Percentiles rank a stretch among this genome's conserved stretches.
Conservation (phyloP, 2,888 invertebrate species). For the Cheilosia grossa region DNA sequence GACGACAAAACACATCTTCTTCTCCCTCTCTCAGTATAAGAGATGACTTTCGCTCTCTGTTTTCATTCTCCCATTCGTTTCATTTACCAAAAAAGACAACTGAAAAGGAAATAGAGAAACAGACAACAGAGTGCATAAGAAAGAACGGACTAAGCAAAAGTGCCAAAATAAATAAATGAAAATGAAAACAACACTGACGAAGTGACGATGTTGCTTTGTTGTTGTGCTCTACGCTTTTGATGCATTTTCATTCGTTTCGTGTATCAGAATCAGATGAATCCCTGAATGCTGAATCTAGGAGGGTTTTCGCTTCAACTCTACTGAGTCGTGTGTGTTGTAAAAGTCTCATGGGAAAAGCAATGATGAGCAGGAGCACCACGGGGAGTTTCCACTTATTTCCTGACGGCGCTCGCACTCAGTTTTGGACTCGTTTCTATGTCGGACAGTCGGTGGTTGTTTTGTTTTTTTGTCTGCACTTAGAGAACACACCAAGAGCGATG, state of each 20-base stretch:
- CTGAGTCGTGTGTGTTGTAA: neutral
- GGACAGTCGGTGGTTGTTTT: constrained; percentile 28
- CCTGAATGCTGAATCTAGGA: neutral
- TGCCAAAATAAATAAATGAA: constrained; percentile 47
- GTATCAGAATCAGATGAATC: neutral
- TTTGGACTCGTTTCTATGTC: constrained; percentile 29
- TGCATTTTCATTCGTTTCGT: neutral
- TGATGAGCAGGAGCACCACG: constrained; percentile 37
- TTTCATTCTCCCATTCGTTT: constrained; percentile 25
- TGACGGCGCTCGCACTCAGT: constrained; percentile 13
- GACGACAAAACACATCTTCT: neutral
- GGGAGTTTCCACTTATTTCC: constrained; percentile 33
- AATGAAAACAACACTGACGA: constrained; percentile 44
- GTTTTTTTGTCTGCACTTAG: constrained; percentile 41
- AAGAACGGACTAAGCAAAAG: constrained; percentile 8
- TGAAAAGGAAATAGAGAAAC: neutral
- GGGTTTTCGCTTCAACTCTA: neutral
- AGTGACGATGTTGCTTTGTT: neutral
- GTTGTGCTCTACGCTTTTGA: neutral
- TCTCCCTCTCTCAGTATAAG: constrained; percentile 54
- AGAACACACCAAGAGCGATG: neutral
- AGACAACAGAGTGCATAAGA: constrained; percentile 2
- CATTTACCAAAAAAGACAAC: neutral
- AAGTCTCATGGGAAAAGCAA: constrained; percentile 43
- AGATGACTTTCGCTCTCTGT: constrained; percentile 56